A percentile compares a stretch with the other conserved stretches of the same genome.
phyloP scores from a whole-genome alignment of 2,113 vertebrate genomes.

The Paracanthobrama guichenoti region DNA sequence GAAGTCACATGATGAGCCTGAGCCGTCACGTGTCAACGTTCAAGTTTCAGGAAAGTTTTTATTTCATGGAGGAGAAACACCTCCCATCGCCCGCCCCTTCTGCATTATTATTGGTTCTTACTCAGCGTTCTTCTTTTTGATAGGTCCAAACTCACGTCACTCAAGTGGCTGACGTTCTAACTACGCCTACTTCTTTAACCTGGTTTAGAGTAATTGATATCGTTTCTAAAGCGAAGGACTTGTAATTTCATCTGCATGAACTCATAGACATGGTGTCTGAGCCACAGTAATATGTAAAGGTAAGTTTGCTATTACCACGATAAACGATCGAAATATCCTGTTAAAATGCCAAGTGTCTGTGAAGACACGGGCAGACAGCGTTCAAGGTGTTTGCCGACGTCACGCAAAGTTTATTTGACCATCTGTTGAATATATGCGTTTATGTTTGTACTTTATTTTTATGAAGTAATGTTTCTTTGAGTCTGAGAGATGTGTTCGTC shows the following conservation, averaged over 20 bases:
- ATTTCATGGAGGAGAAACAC: slow-evolving; percentile 48
- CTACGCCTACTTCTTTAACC: slow-evolving; percentile 64
- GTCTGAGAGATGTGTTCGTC: background rate
- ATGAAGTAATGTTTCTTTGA: background rate
- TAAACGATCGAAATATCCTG: background rate
- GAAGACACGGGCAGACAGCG: slow-evolving; percentile 9
- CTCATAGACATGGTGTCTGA: background rate
- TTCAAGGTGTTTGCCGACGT: slow-evolving; percentile 51
- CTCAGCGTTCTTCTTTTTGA: background rate
- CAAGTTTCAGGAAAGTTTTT: slow-evolving; percentile 76
- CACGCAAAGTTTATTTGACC: background rate
- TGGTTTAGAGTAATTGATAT: slow-evolving; percentile 66
- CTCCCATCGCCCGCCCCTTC: slow-evolving; percentile 53
- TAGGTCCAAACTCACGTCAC: background rate
- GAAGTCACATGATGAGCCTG: slow-evolving; percentile 72
- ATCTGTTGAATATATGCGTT: background rate
- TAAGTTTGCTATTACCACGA: slow-evolving; percentile 58
- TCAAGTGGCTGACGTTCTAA: slow-evolving; percentile 42
- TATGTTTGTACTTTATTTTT: background rate
- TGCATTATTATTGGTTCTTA: slow-evolving; percentile 55
- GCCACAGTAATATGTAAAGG: slow-evolving; percentile 49
- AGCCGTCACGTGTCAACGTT: slow-evolving; percentile 73
- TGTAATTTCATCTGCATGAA: slow-evolving; percentile 19
- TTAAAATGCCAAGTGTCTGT: background rate
- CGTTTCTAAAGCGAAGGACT: slow-evolving; percentile 27